Percentiles rank a stretch among this genome's conserved stretches.
Conservation (phyloP, 2,888 invertebrate genomes). For the Byasa hedistus region DNA sequence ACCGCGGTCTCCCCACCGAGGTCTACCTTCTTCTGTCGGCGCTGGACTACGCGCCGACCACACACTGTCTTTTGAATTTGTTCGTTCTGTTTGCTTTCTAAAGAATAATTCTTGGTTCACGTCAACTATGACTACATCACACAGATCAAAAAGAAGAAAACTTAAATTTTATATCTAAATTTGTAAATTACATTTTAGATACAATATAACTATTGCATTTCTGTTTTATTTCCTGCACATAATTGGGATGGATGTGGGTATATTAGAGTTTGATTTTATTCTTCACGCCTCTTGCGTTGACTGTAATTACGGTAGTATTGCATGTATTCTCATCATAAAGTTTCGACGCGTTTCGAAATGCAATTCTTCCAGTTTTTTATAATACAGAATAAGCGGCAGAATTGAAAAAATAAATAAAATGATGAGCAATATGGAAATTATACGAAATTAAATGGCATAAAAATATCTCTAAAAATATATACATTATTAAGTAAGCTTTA, state of each 20-base stretch:
- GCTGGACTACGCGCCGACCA: constrained; percentile 66
- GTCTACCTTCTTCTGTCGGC: constrained; percentile 80
- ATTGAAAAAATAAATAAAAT: background rate
- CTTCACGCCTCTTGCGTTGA: constrained; percentile 14
- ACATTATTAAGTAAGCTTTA: too few relatives aligned
- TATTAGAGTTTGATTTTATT: constrained; percentile 19
- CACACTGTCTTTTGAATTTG: constrained; percentile 50
- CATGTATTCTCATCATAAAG: constrained; percentile 15
- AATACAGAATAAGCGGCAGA: background rate
- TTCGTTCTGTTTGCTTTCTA: constrained; percentile 52
- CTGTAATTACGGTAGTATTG: constrained; percentile 15
- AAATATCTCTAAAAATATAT: too few relatives aligned
- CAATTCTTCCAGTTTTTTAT: background rate
- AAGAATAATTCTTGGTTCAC: background rate
- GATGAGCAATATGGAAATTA: background rate
- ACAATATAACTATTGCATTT: too few relatives aligned
- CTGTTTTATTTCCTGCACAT: background rate
- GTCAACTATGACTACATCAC: background rate
- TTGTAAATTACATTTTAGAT: too few relatives aligned
- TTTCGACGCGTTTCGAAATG: constrained; percentile 11
- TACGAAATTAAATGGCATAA: too few relatives aligned
- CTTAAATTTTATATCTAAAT: background rate
- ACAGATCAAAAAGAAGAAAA: background rate
- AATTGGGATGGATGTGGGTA: background rate
- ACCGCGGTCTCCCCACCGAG: constrained; percentile 87